Conservation (phyloP, 2,888 invertebrate genomes). For the Iselma pallidipennis region DNA sequence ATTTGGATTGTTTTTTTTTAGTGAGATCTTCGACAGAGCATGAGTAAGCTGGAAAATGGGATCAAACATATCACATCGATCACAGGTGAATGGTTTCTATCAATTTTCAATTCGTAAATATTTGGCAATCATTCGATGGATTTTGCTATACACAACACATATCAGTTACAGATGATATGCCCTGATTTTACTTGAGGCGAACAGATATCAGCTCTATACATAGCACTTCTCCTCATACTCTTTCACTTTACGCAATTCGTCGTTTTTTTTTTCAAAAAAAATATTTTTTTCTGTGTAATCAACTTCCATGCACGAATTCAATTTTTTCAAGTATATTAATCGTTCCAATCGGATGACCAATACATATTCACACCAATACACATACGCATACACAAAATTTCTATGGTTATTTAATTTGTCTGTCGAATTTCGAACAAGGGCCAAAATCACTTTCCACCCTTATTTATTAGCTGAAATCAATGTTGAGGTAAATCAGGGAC, state of each 20-base stretch:
- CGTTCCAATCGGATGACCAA: conserved; percentile 30
- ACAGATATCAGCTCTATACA: not conserved
- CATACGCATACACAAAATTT: conserved; percentile 21
- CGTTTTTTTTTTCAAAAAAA: conserved; percentile 23
- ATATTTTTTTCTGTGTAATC: conserved; percentile 10
- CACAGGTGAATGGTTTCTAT: conserved; percentile 17
- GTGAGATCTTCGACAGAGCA: too few relatives aligned
- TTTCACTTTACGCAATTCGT: not conserved
- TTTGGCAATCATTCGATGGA: conserved; percentile 18
- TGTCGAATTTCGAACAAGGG: conserved; percentile 34
- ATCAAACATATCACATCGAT: not conserved
- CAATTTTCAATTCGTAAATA: conserved; percentile 22
- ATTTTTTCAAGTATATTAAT: conserved; percentile 34
- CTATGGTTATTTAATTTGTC: conserved; percentile 43
- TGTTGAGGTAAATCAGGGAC: conserved; percentile 52
- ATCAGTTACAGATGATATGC: conserved; percentile 26
- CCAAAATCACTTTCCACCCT: conserved; percentile 49
- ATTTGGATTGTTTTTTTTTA: too few relatives aligned
- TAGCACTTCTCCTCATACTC: too few relatives aligned
- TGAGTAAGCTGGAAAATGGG: too few relatives aligned
- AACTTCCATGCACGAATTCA: conserved; percentile 11
- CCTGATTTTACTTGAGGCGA: conserved; percentile 25
- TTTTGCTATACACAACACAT: conserved; percentile 12
- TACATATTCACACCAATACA: conserved; percentile 24
- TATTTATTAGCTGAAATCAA: conserved; percentile 53